Evolutionary conservation across 2,113 vertebrate genomes (phyloP).

Genomic region (Micromys minutus): DNA sequence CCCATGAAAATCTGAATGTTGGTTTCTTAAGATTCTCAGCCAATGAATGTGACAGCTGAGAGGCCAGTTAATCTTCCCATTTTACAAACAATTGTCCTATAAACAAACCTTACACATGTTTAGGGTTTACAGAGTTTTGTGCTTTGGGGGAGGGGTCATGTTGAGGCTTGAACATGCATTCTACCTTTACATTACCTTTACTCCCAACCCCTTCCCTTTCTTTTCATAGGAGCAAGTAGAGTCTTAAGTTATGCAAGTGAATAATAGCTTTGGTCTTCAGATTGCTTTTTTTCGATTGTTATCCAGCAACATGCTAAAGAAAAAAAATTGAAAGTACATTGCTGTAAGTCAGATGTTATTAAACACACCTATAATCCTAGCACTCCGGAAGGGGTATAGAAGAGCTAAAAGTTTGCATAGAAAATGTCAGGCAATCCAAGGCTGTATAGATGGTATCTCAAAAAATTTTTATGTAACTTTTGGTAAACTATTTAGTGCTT

Average conservation of each 20-base stretch:
- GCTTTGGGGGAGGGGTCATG: not conserved
- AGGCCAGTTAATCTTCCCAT: not conserved
- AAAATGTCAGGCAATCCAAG: not conserved
- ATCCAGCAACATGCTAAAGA: not conserved
- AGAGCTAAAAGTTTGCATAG: not conserved
- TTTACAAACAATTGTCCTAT: not conserved
- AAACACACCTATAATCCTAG: not conserved
- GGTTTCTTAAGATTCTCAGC: slow-evolving; percentile 53
- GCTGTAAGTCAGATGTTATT: not conserved
- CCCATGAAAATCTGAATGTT: slow-evolving; percentile 45
- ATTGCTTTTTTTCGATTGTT: slow-evolving; percentile 19
- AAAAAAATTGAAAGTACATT: not conserved
- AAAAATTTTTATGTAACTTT: not conserved
- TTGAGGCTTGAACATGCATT: not conserved
- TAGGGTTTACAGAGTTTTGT: not conserved
- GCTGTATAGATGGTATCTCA: not conserved
- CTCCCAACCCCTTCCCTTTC: not conserved
- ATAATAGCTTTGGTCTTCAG: not conserved
- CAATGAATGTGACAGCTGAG: not conserved
- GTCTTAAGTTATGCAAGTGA: slow-evolving; percentile 37
- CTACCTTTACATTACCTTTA: not conserved
- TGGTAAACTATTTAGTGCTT: not conserved
- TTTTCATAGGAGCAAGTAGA: not conserved
- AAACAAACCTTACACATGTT: not conserved
- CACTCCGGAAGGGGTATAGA: not conserved